Evolutionary conservation across 2,888 invertebrate species (phyloP).

Genomic region (Saturnia japonica): DNA sequence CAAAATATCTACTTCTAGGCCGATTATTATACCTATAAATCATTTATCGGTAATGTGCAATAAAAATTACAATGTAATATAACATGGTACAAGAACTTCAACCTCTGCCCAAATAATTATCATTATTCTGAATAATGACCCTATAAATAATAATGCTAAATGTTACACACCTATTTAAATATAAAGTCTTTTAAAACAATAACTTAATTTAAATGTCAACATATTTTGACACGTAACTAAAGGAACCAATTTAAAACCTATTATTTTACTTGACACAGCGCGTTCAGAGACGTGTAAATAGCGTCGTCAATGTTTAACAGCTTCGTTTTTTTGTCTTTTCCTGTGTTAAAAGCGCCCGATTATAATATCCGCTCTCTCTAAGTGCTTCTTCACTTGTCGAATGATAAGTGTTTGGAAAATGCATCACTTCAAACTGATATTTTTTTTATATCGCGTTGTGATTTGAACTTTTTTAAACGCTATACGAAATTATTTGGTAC

Average conservation of each 20-base stretch:
- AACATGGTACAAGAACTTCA: too few relatives aligned
- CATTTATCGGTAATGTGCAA: too few relatives aligned
- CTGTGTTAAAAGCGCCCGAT: slow-evolving; percentile 20
- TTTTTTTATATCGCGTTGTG: slow-evolving; percentile 12
- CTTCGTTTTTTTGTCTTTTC: slow-evolving; percentile 23
- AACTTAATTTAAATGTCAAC: neutral
- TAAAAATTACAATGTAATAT: too few relatives aligned
- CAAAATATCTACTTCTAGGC: too few relatives aligned
- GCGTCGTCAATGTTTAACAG: slow-evolving; percentile 33
- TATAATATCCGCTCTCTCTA: slow-evolving; percentile 20
- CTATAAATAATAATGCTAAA: too few relatives aligned
- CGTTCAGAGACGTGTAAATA: slow-evolving; percentile 27
- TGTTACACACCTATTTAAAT: neutral
- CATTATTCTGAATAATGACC: too few relatives aligned
- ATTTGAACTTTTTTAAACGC: neutral
- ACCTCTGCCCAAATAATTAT: too few relatives aligned
- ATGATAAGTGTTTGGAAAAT: slow-evolving; percentile 14
- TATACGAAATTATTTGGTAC: neutral
- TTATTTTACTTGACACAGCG: slow-evolving; percentile 7
- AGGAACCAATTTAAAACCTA: slow-evolving; percentile 4
- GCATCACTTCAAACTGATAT: slow-evolving; percentile 5
- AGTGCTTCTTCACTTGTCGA: slow-evolving; percentile 17
- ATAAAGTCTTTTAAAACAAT: neutral
- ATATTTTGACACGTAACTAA: neutral
- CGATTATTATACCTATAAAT: too few relatives aligned